Evolutionary conservation across 30 jellyfish, hydroid and myxozoan species (phyloP), one percentile per base, ranked within the genome.

Genomic region (Nemopilema nomurai): DNA sequence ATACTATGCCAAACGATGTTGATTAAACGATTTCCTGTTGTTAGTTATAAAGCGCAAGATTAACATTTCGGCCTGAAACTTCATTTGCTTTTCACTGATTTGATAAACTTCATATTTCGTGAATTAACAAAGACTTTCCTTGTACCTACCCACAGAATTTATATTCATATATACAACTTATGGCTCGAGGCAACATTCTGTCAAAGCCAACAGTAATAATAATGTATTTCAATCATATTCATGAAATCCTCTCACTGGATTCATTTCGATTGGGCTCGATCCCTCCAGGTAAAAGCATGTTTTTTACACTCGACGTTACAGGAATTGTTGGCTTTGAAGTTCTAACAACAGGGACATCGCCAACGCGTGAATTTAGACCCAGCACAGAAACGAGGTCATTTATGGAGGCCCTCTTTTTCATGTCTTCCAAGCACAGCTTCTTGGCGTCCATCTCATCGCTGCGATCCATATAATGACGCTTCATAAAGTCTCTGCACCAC

Each of bases 401-500:
- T 1, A 77, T 62, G 17, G 74, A 32, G 30, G 29, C 87, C 23
- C 51, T 77, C 69, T 77, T 62, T 30, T 66, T 66, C 62, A 66
- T 70, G 27, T 74, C 82, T 32, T 71, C 79, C 24, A 71, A 27
- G 57, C 93, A 84, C 13, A 74, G 24, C 28, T 71, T 84, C 68
- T 84, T 84, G 0, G 93, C 66, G 67, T 84, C 93, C 0, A 74
- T 28, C 22, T 32, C 93, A 0, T 84, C 93, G 19, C 68, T 70
- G 24, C 79, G 84, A 28, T 74, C 93, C 93, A 78, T 77, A 29
- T 79, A 72, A 28, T 87, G 96, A 24, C 96, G 90, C 50, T 87
- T 87, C 90, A 87, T 79, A 63, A 87, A 87, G 49, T 87, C 96
- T 51, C 96, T 87, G 71, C 96, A 87, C 96, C 96, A 87, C 0